phyloP scores from a whole-genome alignment of 2,797 vertebrate species.

The Lophura swinhoii region DNA sequence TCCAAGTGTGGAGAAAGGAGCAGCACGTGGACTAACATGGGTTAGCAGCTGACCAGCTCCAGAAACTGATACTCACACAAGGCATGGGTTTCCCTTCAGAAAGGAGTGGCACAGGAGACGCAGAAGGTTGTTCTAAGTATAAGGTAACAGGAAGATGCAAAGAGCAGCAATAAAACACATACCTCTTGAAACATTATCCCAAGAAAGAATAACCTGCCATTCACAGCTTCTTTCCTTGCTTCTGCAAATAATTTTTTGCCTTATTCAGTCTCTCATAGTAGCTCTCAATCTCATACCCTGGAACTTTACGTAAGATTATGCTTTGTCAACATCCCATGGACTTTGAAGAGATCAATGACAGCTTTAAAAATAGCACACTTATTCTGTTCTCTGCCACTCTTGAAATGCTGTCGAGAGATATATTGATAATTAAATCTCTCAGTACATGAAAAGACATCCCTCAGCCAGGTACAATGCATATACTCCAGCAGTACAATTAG shows the following conservation, averaged over 20 bases:
- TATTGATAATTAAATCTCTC: slow-evolving; percentile 50
- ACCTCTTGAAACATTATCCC: slow-evolving; percentile 3
- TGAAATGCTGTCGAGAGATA: slow-evolving; percentile 41
- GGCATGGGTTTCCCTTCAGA: not conserved
- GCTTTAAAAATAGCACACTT: slow-evolving; percentile 34
- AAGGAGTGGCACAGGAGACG: not conserved
- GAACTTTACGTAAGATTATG: slow-evolving; percentile 24
- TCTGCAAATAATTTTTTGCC: not conserved
- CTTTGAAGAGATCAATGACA: slow-evolving; percentile 4
- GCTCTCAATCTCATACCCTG: not conserved
- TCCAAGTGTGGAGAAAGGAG: not conserved
- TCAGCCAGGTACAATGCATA: slow-evolving; percentile 32
- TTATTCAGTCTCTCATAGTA: slow-evolving; percentile 8
- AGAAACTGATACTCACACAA: not conserved
- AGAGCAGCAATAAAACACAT: not conserved
- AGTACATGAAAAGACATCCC: slow-evolving; percentile 14
- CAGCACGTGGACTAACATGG: not conserved
- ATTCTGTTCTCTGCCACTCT: not conserved
- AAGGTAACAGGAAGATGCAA: not conserved
- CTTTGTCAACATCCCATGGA: slow-evolving; percentile 17
- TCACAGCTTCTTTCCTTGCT: not conserved
- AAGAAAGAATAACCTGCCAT: slow-evolving; percentile 14
- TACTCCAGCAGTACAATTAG: slow-evolving; percentile 27
- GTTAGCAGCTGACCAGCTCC: not conserved
- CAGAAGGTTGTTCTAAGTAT: not conserved